Conservation (phyloP, 2,113 vertebrate species). For the Talpa occidentalis region DNA sequence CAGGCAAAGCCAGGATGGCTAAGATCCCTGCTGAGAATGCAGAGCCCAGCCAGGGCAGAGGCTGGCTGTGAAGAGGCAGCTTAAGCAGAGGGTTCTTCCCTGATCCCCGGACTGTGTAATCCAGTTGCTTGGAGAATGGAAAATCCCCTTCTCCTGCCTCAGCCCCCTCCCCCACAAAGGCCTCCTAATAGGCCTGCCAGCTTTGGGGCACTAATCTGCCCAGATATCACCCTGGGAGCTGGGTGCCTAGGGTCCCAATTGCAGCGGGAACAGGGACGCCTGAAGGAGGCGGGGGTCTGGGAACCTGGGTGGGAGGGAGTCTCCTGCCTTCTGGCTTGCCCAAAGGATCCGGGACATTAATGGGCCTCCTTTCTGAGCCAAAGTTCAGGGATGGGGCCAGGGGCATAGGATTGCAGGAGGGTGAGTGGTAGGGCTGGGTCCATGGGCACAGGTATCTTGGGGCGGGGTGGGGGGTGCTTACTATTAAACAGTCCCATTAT, state of each 20-base stretch:
- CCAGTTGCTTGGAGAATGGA: constrained; percentile 73
- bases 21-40: background rate
- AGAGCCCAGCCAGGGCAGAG: constrained; percentile 9
- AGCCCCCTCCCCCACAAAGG: constrained; percentile 34
- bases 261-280: background rate
- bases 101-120: constrained; percentile 73
- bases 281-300: background rate
- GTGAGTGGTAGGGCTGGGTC: background rate
- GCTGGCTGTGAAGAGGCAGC: constrained; percentile 38
- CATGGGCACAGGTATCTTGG: background rate
- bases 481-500: constrained; percentile 10
- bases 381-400: background rate
- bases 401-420: background rate
- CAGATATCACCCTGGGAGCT: constrained; percentile 58
- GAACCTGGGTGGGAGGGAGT: background rate
- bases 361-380: background rate
- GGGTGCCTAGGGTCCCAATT: background rate
- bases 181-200: constrained; percentile 69
- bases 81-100: constrained; percentile 36
- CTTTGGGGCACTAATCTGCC: constrained; percentile 66
- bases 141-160: constrained; percentile 65
- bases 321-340: background rate
- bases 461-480: background rate
- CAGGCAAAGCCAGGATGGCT: background rate
- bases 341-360: background rate